A percentile compares a stretch with the other conserved stretches of the same genome.
Conservation (phyloP, 2,888 invertebrate species). For the Melipona beecheii region DNA sequence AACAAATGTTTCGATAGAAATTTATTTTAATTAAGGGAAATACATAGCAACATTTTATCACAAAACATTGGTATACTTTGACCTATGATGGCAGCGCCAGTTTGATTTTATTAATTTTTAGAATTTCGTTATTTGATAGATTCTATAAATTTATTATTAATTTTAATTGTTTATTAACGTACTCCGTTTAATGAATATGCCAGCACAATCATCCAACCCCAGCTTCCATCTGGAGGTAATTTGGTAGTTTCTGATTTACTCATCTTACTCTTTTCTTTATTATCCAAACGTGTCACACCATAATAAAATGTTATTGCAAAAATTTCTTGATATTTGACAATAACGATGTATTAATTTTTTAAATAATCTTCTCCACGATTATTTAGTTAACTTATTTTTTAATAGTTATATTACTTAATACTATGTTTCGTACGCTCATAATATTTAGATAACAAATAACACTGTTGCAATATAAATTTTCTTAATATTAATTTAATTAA, state of each 20-base stretch:
- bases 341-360: not conserved
- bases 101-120: not conserved
- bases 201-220: constrained; percentile 88
- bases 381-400: not conserved
- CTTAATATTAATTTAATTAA: not conserved
- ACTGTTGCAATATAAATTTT: not conserved
- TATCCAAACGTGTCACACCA: not conserved
- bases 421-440: no score
- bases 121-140: not conserved
- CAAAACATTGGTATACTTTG: not conserved
- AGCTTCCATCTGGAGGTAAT: constrained; percentile 88
- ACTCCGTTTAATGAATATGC: constrained; percentile 88
- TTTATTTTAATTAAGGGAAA: not conserved
- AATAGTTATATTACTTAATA: not conserved
- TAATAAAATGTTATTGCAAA: not conserved
- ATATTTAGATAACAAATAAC: not conserved
- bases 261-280: constrained; percentile 21
- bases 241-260: constrained; percentile 49
- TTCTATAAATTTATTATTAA: not conserved
- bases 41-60: not conserved
- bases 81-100: not conserved
- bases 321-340: not conserved
- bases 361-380: not conserved
- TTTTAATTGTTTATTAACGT: constrained; percentile 80
- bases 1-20: not conserved